These are phyloP conservation scores for Caenorhabditis virilis DNA, from an alignment of 2,888 invertebrate genomes.

Conservation along the genomic window DNA sequence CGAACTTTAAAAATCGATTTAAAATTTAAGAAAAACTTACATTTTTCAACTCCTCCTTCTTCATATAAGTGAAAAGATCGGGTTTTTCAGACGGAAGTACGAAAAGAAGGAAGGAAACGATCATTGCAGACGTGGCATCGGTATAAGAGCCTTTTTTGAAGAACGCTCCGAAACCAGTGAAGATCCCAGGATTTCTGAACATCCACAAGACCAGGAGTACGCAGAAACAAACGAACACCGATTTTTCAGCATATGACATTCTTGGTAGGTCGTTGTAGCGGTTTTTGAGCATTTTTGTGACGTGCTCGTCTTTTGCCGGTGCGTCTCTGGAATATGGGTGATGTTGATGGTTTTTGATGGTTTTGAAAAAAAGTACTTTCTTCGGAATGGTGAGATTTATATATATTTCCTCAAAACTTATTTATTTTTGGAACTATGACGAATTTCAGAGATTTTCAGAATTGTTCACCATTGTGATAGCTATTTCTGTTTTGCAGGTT, in stretches of 20 bases:
- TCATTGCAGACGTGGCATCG: slow-evolving; percentile 76
- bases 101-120: slow-evolving; percentile 83
- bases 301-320: slow-evolving; percentile 51
- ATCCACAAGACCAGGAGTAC: slow-evolving; percentile 86
- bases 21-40: slow-evolving; percentile 2
- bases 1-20: slow-evolving; percentile 3
- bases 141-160: slow-evolving; percentile 62
- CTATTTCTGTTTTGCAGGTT: no score
- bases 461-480: no score
- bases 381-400: no score
- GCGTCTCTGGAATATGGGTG: slow-evolving; percentile 34
- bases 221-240: slow-evolving; percentile 74
- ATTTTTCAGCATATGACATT: slow-evolving; percentile 62
- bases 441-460: no score
- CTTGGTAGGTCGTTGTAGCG: slow-evolving; percentile 57
- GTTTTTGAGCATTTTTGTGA: slow-evolving; percentile 54
- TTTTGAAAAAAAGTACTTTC: no score
- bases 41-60: slow-evolving; percentile 47
- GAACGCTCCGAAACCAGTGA: slow-evolving; percentile 70
- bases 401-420: no score
- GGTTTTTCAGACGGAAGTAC: slow-evolving; percentile 79
- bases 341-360: no score
- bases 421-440: no score
- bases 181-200: slow-evolving; percentile 85
- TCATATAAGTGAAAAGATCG: slow-evolving; percentile 41